These are phyloP conservation scores for Eulimnadia texana DNA, from an alignment of 1,140 invertebrate genomes.

Conservation along the genomic window DNA sequence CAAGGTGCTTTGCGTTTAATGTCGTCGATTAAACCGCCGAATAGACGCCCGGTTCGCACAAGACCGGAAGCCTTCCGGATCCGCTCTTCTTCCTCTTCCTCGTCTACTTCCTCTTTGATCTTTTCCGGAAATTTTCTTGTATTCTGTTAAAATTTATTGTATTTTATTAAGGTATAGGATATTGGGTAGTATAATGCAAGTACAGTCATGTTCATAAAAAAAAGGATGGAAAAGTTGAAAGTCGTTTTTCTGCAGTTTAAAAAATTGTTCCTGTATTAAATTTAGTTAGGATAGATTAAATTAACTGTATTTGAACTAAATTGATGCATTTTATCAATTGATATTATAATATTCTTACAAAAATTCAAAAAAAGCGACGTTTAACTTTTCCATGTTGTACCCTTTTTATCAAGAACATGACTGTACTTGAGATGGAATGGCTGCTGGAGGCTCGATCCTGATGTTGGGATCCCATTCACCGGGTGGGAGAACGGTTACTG, in stretches of 20 bases:
- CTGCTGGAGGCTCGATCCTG: conserved; percentile 26
- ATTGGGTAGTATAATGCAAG: neutral
- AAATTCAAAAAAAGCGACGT: no score
- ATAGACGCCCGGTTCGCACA: conserved; percentile 22
- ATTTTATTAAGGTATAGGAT: neutral
- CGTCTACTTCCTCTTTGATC: conserved; percentile 21
- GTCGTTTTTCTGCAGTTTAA: no score
- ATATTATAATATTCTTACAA: no score
- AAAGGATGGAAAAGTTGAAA: no score
- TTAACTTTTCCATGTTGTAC: no score
- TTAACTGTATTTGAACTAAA: neutral
- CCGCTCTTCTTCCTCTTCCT: conserved; percentile 28
- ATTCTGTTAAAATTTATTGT: conserved; percentile 11
- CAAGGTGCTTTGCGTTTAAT: conserved; percentile 27
- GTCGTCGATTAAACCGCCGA: conserved; percentile 29
- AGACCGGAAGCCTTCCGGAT: conserved; percentile 23
- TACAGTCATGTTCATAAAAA: no score
- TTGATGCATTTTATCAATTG: no score
- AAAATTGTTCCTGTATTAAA: neutral
- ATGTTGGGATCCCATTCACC: conserved; percentile 30
- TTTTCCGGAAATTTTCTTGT: conserved; percentile 21
- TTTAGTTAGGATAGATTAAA: neutral
- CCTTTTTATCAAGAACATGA: no score
- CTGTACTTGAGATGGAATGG: conserved; percentile 22
- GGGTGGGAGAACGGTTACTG: conserved; percentile 31